Conservation (phyloP, 2,113 vertebrate genomes). For the Romanogobio albipinnatus region DNA sequence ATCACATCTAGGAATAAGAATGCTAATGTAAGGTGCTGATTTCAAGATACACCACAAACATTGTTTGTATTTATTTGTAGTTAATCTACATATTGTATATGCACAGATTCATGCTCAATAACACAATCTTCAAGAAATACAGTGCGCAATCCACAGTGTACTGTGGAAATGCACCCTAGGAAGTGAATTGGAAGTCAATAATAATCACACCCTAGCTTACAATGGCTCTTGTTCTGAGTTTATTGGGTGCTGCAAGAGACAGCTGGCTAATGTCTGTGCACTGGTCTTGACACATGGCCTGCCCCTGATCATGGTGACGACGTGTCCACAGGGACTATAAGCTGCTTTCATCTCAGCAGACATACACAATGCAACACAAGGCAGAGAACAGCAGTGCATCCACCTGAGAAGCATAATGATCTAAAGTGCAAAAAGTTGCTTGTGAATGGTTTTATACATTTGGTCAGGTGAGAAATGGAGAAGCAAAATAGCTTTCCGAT, state of each 20-base stretch:
- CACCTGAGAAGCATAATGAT: not conserved
- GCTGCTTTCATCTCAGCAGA: conserved; percentile 53
- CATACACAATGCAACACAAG: conserved; percentile 28
- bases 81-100: not conserved
- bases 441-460: not conserved
- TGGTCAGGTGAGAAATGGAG: not conserved
- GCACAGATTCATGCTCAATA: not conserved
- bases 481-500: no score
- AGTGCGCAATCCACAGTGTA: not conserved
- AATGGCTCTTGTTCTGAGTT: conserved; percentile 39
- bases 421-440: not conserved
- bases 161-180: not conserved
- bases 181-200: not conserved
- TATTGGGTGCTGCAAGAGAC: conserved; percentile 62
- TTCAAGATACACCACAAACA: not conserved
- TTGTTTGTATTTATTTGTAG: not conserved
- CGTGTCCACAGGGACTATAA: conserved; percentile 45
- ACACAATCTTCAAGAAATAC: not conserved
- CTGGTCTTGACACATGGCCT: conserved; percentile 60
- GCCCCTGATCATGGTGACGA: conserved; percentile 46
- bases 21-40: not conserved
- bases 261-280: conserved; percentile 66
- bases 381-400: not conserved
- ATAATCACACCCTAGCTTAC: conserved; percentile 48
- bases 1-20: conserved; percentile 82